phyloP scores from a whole-genome alignment of 2,888 invertebrate species.

The Cordylochernes scorpioides region DNA sequence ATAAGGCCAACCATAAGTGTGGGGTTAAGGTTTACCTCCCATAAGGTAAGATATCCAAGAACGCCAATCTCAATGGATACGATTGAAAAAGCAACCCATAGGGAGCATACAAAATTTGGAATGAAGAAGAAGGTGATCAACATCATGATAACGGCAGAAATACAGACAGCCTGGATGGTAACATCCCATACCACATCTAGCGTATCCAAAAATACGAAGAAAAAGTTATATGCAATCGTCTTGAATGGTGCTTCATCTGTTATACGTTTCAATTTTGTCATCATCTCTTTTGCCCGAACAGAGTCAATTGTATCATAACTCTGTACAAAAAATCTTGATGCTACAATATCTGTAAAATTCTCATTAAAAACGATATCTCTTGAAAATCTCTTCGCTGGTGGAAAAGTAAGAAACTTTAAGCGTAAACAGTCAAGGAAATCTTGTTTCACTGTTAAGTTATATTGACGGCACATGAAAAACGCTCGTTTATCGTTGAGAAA shows the following conservation, averaged over 20 bases:
- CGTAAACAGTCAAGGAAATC: constrained; percentile 45
- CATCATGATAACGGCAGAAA: constrained; percentile 79
- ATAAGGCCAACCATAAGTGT: constrained; percentile 91
- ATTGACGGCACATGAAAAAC: constrained; percentile 31
- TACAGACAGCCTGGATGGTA: constrained; percentile 60
- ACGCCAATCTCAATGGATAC: constrained; percentile 79
- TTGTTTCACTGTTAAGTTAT: constrained; percentile 40
- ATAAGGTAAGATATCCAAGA: constrained; percentile 80
- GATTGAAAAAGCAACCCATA: constrained; percentile 85
- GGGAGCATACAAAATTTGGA: constrained; percentile 61
- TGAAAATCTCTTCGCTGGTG: constrained; percentile 30
- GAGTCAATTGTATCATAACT: constrained; percentile 67
- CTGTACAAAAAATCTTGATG: constrained; percentile 60
- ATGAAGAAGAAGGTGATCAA: constrained; percentile 73
- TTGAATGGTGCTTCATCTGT: constrained; percentile 48
- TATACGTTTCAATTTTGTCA: constrained; percentile 43
- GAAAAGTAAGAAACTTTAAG: constrained; percentile 27
- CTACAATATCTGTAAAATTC: constrained; percentile 41
- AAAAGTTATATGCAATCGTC: constrained; percentile 74
- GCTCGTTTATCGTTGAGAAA: constrained; percentile 43
- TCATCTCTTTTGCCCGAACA: constrained; percentile 73
- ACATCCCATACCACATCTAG: constrained; percentile 64
- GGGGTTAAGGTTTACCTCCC: constrained; percentile 76
- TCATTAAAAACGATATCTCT: constrained; percentile 59
- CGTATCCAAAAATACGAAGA: constrained; percentile 80